phyloP scores from a whole-genome alignment of 2,888 invertebrate species.

The Sabatieria punctata region DNA sequence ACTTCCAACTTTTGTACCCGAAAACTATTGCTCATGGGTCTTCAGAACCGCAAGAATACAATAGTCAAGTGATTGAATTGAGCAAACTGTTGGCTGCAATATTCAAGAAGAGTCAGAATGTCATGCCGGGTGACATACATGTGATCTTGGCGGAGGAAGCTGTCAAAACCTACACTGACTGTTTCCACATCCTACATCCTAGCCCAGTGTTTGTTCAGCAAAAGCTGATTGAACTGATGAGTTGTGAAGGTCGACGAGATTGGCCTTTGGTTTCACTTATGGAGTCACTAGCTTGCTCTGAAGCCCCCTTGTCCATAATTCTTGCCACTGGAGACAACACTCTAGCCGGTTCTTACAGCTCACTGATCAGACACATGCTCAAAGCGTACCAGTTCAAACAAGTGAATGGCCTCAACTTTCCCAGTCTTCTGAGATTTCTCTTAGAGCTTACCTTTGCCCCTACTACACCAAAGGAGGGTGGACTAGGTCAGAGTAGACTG shows the following conservation, averaged over 20 bases:
- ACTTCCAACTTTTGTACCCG: too few species aligned
- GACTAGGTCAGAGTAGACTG: conserved; percentile 8
- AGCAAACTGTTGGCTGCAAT: too few species aligned
- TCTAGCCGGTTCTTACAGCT: not conserved
- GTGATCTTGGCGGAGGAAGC: conserved; percentile 67
- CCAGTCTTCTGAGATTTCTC: conserved; percentile 19
- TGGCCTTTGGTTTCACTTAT: conserved; percentile 59
- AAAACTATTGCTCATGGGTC: too few species aligned
- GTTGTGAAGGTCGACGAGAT: conserved; percentile 31
- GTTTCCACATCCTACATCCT: conserved; percentile 90
- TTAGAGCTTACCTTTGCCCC: conserved; percentile 19
- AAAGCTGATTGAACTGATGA: conserved; percentile 12
- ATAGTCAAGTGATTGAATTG: too few species aligned
- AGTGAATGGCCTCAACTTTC: conserved; percentile 12
- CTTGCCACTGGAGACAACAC: not conserved
- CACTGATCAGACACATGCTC: not conserved
- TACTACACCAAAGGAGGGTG: not conserved
- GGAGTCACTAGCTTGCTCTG: conserved; percentile 56
- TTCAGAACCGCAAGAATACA: too few species aligned
- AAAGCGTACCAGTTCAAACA: conserved; percentile 12
- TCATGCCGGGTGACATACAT: too few species aligned
- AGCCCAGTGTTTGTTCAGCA: conserved; percentile 38
- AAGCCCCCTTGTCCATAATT: conserved; percentile 11
- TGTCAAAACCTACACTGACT: conserved; percentile 68
- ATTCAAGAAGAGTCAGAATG: too few species aligned